Conservation (phyloP, 2,797 vertebrate species). For the Erethizon dorsatum region DNA sequence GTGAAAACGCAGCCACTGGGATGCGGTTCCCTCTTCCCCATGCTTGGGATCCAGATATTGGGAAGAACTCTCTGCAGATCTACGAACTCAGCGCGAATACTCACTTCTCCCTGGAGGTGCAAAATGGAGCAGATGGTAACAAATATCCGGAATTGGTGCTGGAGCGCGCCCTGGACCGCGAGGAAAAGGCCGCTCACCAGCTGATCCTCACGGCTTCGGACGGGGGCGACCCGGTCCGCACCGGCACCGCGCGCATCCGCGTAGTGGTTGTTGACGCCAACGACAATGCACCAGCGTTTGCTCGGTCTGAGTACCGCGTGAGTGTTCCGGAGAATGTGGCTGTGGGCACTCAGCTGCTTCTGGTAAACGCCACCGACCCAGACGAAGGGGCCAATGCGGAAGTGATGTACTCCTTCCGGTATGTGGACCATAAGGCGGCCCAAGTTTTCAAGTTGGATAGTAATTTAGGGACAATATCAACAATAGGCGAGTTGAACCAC, state of each 20-base stretch:
- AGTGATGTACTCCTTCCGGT: slow-evolving; percentile 84
- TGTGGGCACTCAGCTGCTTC: slow-evolving; percentile 73
- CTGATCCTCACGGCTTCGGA: slow-evolving; percentile 86
- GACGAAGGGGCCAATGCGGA: slow-evolving; percentile 85
- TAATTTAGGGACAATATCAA: slow-evolving; percentile 83
- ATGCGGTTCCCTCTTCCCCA: slow-evolving; percentile 85
- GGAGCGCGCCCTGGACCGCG: slow-evolving; percentile 87
- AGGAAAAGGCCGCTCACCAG: slow-evolving; percentile 82
- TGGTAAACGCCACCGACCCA: slow-evolving; percentile 78
- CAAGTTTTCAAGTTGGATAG: slow-evolving; percentile 75
- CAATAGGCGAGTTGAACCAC: slow-evolving; percentile 86
- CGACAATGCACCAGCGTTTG: slow-evolving; percentile 87
- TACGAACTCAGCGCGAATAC: slow-evolving; percentile 87
- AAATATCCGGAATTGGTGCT: slow-evolving; percentile 86
- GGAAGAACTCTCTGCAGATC: slow-evolving; percentile 86
- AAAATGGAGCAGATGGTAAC: slow-evolving; percentile 75
- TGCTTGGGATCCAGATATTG: slow-evolving; percentile 87
- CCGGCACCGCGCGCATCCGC: slow-evolving; percentile 80
- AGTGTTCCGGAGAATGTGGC: slow-evolving; percentile 82
- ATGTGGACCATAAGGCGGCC: slow-evolving; percentile 69
- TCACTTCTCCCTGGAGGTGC: slow-evolving; percentile 87
- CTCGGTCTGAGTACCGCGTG: slow-evolving; percentile 84
- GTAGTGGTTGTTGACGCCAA: slow-evolving; percentile 86
- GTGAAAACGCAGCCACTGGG: slow-evolving; percentile 86
- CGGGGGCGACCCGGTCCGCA: slow-evolving; percentile 84